Evolutionary conservation across 1,140 invertebrate species (phyloP), one percentile per base, ranked within the genome.

Genomic region (Liolophura sinensis): DNA sequence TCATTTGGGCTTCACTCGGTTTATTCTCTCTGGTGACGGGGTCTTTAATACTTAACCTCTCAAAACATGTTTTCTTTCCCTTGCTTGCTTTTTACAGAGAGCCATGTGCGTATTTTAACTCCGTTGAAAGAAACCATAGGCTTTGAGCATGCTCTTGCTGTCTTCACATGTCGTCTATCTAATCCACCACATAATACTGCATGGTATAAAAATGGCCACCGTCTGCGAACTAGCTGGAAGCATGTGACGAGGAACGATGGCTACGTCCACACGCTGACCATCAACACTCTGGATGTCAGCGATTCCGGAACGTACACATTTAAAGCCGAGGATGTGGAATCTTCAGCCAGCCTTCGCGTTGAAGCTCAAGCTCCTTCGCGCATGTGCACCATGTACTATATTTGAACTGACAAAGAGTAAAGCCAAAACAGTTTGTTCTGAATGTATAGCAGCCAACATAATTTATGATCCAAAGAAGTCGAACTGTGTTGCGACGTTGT

Each of bases 101-200:
- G 48, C 6, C 70, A 64, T 60, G 66, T 74, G 52, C 63, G 70
- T 52, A 74, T 78, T 51, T 24, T 78, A 49, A 68, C 69, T 83
- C 93, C 95, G 25, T 87, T 99, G 18, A 95, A 96, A 83, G 94
- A 94, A 65, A 91, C 94, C 79, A 92, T 94, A 77, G 89, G 91
- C 31, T 90, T 92, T 51, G 96, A 99, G 85, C 96, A 97, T 79
- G 94, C 97, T 75, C 93, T 91, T 9, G 90, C 96, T 22, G 95
- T 93, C 6, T 85, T 99, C 20, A 88, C 94, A 59, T 98, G 96
- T 81, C 95, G 98, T 82, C 87, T 99, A 31, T 95, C 98, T 77
- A 96, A 98, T 85, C 92, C 91, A 24, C 91, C 90, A 72, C 93
- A 93, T 69, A 92, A 95, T 72, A 95, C 74, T 59, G 73, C 71